phyloP scores from a whole-genome alignment of 2,888 invertebrate species.

The Nomada ferruginata region DNA sequence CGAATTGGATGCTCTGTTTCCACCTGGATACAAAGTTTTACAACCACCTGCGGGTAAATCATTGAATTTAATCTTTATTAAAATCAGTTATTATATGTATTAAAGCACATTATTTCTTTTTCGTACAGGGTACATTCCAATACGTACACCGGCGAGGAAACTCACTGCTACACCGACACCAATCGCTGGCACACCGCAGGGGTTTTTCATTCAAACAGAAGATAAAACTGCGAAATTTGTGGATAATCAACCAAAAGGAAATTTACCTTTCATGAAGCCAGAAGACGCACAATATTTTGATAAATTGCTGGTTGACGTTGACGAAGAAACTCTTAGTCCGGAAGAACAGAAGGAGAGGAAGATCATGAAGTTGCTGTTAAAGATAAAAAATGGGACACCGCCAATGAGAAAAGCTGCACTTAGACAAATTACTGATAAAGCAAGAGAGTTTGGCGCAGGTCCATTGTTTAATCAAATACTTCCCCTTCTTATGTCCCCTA shows the following conservation, averaged over 20 bases:
- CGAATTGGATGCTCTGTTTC: conserved; percentile 98
- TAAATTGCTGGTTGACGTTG: conserved; percentile 98
- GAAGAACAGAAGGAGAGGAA: conserved; percentile 99
- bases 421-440: conserved; percentile 99
- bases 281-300: conserved; percentile 99
- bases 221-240: conserved; percentile 94
- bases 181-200: conserved; percentile 95
- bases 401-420: conserved; percentile 99
- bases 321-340: conserved; percentile 96
- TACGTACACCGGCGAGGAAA: conserved; percentile 98
- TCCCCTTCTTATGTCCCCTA: conserved; percentile 99
- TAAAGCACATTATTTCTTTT: conserved; percentile 19
- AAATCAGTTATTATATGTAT: not conserved
- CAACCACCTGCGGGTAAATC: conserved; percentile 94
- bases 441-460: conserved; percentile 98
- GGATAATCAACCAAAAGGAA: conserved; percentile 99
- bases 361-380: conserved; percentile 98
- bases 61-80: not conserved
- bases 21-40: conserved; percentile 98
- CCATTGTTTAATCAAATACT: conserved; percentile 99
- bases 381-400: conserved; percentile 99
- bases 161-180: conserved; percentile 99
- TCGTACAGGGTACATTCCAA: conserved; percentile 92
- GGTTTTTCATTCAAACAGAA: conserved; percentile 97
- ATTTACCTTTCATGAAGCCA: conserved; percentile 99